Evolutionary conservation across 2,888 invertebrate species (phyloP).

Genomic region (Nymphalis c-album): DNA sequence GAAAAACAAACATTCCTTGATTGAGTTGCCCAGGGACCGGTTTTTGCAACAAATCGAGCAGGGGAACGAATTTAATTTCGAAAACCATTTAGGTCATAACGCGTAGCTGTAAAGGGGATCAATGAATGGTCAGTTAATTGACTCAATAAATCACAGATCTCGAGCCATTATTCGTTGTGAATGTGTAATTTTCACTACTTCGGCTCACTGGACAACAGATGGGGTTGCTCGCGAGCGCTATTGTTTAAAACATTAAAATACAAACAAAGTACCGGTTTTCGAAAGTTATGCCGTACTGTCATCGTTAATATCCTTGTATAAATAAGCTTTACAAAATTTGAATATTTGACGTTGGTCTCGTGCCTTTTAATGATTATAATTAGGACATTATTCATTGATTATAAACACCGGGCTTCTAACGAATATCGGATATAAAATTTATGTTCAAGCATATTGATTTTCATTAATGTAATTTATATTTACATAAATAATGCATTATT

Average conservation of each 20-base stretch:
- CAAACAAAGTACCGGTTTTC: conserved; percentile 57
- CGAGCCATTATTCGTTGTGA: conserved; percentile 49
- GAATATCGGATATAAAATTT: background rate
- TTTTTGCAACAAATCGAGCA: conserved; percentile 52
- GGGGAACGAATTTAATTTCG: conserved; percentile 64
- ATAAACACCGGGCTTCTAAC: conserved; percentile 4
- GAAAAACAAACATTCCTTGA: conserved; percentile 76
- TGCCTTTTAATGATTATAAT: conserved; percentile 56
- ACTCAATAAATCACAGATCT: conserved; percentile 67
- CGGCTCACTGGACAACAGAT: conserved; percentile 61
- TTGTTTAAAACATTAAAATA: conserved; percentile 53
- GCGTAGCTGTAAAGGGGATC: conserved; percentile 38
- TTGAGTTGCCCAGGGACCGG: conserved; percentile 65
- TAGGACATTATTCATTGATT: conserved; percentile 43
- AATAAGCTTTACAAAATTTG: conserved; percentile 52
- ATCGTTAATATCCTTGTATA: conserved; percentile 46
- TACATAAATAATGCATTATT: conserved; percentile 7
- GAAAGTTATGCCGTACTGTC: conserved; percentile 48
- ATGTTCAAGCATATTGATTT: background rate
- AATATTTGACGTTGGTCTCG: conserved; percentile 55
- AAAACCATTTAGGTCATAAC: conserved; percentile 58
- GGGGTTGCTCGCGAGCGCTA: conserved; percentile 58
- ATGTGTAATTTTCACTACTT: conserved; percentile 46
- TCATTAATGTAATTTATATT: background rate
- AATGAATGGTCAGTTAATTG: conserved; percentile 78